Evolutionary conservation across 2,113 vertebrate species (phyloP).

Genomic region (Varanus komodoensis): DNA sequence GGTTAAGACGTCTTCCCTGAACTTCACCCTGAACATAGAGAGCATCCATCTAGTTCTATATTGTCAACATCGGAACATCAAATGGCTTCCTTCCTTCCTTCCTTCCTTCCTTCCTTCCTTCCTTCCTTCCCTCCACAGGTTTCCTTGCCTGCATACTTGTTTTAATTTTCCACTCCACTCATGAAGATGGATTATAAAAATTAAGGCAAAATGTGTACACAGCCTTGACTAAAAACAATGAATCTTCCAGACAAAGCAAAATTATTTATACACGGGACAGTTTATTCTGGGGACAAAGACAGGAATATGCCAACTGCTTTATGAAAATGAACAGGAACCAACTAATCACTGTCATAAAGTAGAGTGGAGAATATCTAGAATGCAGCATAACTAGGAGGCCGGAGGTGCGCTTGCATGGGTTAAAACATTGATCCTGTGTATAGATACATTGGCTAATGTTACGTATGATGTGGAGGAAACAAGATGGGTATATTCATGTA

Average conservation of each 20-base stretch:
- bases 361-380: neutral
- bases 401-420: neutral
- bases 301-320: neutral
- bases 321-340: neutral
- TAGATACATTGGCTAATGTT: neutral
- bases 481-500: too few species aligned
- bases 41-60: too few species aligned
- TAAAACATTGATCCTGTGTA: neutral
- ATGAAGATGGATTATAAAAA: neutral
- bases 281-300: neutral
- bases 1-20: too few species aligned
- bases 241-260: neutral
- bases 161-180: too few species aligned
- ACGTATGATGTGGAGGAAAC: neutral
- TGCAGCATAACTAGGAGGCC: neutral
- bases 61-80: too few species aligned
- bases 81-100: too few species aligned
- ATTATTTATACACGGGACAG: neutral
- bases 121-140: too few species aligned
- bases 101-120: too few species aligned
- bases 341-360: neutral
- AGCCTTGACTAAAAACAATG: neutral
- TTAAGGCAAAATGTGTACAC: neutral
- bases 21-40: too few species aligned
- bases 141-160: too few species aligned